Evolutionary conservation across 92 coral and sea anemone species (phyloP).

Genomic region (Epizoanthus ramosus): DNA sequence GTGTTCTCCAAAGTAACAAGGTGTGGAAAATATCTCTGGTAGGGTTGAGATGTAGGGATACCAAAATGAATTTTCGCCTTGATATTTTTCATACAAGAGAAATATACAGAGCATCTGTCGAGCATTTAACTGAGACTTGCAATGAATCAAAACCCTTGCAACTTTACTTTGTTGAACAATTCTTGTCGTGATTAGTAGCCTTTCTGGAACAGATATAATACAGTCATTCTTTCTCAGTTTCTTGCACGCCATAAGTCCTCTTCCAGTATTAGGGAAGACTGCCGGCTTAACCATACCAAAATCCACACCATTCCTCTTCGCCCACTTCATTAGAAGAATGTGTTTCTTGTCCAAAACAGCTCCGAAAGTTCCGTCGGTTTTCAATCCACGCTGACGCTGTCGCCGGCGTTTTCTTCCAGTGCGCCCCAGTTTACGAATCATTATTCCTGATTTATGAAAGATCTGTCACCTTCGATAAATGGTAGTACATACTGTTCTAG

Average conservation of each 20-base stretch:
- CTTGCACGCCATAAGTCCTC: constrained; percentile 79
- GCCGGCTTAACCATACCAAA: constrained; percentile 80
- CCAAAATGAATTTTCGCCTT: constrained; percentile 84
- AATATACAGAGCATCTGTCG: constrained; percentile 68
- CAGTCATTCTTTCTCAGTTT: constrained; percentile 56
- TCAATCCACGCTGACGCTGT: neutral
- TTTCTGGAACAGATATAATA: constrained; percentile 79
- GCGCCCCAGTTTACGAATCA: constrained; percentile 24
- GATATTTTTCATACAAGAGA: constrained; percentile 69
- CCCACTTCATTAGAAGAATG: constrained; percentile 83
- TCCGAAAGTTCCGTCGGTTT: neutral
- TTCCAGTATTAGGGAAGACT: constrained; percentile 69
- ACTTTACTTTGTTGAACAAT: constrained; percentile 61
- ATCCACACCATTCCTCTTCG: constrained; percentile 74
- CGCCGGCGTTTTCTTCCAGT: constrained; percentile 25
- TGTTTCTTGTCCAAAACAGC: constrained; percentile 58
- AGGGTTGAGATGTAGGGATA: constrained; percentile 76
- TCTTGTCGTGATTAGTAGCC: constrained; percentile 67
- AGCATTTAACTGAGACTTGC: constrained; percentile 32
- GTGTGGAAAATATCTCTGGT: constrained; percentile 77
- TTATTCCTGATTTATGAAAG: neutral
- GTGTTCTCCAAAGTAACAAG: constrained; percentile 69
- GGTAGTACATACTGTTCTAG: no score
- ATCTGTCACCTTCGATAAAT: neutral
- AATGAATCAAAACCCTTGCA: constrained; percentile 26